Evolutionary conservation across 2,797 vertebrate species (phyloP).

Genomic region (Otolemur crassicaudatus): DNA sequence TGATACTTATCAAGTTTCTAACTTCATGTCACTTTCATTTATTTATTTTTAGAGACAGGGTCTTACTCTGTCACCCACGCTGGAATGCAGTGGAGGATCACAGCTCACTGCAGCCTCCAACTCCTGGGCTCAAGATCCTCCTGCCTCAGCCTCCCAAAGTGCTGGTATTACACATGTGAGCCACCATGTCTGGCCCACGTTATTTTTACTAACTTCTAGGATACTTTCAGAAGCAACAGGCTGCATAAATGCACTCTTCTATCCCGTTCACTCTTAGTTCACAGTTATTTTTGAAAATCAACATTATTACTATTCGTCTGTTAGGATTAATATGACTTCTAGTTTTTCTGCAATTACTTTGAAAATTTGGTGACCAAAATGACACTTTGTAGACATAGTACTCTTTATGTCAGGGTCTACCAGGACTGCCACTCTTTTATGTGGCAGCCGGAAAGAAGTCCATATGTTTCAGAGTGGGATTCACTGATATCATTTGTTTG

Average conservation of each 20-base stretch:
- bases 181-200: background rate
- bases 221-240: constrained; percentile 10
- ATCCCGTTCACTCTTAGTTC: background rate
- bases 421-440: background rate
- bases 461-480: background rate
- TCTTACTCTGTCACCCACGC: background rate
- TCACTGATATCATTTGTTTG: background rate
- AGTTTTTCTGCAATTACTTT: constrained; percentile 11
- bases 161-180: background rate
- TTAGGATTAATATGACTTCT: background rate
- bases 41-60: background rate
- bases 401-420: background rate
- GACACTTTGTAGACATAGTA: background rate
- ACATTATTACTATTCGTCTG: background rate
- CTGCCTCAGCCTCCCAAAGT: background rate
- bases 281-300: background rate
- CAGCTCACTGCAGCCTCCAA: background rate
- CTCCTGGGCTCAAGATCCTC: background rate
- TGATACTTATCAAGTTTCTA: background rate
- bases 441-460: background rate
- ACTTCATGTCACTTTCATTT: background rate
- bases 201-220: background rate
- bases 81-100: background rate
- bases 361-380: background rate
- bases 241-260: background rate